These are phyloP conservation scores for Caenorhabditis angaria DNA, from an alignment of 2,888 invertebrate genomes.

Conservation along the genomic window DNA sequence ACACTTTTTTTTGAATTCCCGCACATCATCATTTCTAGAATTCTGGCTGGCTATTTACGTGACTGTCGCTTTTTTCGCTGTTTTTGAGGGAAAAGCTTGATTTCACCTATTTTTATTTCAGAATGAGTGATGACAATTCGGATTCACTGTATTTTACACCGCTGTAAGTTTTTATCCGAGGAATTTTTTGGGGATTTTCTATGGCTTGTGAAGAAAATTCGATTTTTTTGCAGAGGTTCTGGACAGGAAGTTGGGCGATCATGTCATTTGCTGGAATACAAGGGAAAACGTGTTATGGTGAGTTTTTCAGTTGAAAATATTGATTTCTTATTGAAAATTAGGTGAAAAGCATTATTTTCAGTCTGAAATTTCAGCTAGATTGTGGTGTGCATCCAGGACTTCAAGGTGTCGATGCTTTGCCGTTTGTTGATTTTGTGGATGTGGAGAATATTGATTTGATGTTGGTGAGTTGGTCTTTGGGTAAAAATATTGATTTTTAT, in stretches of 20 bases:
- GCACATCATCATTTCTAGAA: too few relatives aligned
- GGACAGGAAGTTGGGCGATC: constrained; percentile 99
- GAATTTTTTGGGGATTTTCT: background rate
- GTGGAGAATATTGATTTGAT: constrained; percentile 92
- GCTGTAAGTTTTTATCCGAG: constrained; percentile 76
- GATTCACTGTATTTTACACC: constrained; percentile 90
- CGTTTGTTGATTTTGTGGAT: constrained; percentile 96
- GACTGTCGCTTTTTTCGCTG: background rate
- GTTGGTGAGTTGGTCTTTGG: constrained; percentile 75
- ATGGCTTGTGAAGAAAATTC: too few relatives aligned
- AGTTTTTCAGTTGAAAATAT: too few relatives aligned
- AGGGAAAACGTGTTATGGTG: constrained; percentile 98
- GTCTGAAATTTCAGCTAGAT: too few relatives aligned
- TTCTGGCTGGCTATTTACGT: too few relatives aligned
- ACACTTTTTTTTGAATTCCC: too few relatives aligned
- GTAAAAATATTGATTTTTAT: too few relatives aligned
- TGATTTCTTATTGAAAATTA: too few relatives aligned
- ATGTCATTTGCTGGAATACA: constrained; percentile 96
- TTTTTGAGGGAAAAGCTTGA: background rate
- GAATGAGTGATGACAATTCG: constrained; percentile 88
- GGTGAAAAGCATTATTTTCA: too few relatives aligned
- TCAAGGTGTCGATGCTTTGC: constrained; percentile 94
- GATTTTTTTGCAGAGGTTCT: constrained; percentile 79
- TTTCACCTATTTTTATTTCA: too few relatives aligned
- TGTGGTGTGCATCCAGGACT: constrained; percentile 98